phyloP scores from a whole-genome alignment of 2,888 invertebrate genomes.

The Drosophila peninsularis region DNA sequence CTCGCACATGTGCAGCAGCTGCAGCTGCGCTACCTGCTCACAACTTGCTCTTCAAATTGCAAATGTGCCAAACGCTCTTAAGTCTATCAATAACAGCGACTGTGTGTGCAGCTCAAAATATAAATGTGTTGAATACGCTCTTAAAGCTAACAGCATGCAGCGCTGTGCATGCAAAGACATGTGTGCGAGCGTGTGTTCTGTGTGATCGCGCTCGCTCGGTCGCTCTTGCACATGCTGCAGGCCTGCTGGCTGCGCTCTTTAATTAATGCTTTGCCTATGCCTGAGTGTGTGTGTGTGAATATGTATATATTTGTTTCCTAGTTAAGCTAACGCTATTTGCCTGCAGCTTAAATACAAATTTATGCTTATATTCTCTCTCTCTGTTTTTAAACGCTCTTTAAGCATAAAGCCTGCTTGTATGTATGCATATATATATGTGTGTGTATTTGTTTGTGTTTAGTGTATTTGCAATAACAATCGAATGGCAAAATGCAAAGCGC shows the following conservation, averaged over 20 bases:
- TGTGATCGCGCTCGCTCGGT: not conserved
- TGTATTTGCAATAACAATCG: constrained; percentile 43
- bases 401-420: not conserved
- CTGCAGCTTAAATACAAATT: constrained; percentile 28
- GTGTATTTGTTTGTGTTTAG: not conserved
- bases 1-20: constrained; percentile 14
- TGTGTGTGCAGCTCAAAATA: not conserved
- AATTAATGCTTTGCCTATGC: not conserved
- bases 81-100: constrained; percentile 4
- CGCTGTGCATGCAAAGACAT: not conserved
- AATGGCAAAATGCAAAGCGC: constrained; percentile 42
- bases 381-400: not conserved
- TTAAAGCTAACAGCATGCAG: not conserved
- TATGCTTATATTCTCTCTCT: not conserved
- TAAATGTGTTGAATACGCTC: constrained; percentile 5
- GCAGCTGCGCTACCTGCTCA: constrained; percentile 18
- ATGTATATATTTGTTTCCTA: not conserved
- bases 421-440: not conserved
- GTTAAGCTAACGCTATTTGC: not conserved
- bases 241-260: constrained; percentile 4
- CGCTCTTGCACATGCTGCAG: not conserved
- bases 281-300: not conserved
- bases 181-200: not conserved
- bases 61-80: constrained; percentile 5
- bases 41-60: constrained; percentile 14